A percentile compares a stretch with the other conserved stretches of the same genome.
Evolutionary conservation across 2,113 vertebrate species (phyloP).

Genomic region (Catharus bicknelli): DNA sequence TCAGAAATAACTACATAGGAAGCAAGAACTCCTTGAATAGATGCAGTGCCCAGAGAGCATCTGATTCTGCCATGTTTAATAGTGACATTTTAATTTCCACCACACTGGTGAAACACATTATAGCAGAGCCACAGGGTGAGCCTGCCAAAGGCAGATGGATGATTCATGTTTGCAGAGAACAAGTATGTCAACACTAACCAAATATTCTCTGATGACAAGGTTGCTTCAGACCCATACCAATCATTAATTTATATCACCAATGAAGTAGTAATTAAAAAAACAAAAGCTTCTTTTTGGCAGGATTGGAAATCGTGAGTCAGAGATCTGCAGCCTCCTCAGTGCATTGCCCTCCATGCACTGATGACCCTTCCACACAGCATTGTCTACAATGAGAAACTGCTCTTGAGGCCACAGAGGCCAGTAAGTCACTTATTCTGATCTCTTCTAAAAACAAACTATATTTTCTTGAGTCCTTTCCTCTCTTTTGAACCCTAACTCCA

Average conservation of each 20-base stretch:
- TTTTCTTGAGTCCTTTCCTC: background rate
- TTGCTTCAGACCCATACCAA: slow-evolving; percentile 3
- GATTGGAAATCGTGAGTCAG: background rate
- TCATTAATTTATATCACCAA: slow-evolving; percentile 2
- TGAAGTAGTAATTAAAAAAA: slow-evolving; percentile 17
- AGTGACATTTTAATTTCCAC: slow-evolving; percentile 50
- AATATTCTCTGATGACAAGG: slow-evolving; percentile 12
- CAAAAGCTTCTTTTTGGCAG: background rate
- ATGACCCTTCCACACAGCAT: background rate
- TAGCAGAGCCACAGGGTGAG: background rate
- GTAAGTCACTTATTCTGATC: background rate
- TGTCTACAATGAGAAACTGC: background rate
- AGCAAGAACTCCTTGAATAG: background rate
- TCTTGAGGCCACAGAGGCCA: background rate
- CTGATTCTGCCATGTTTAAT: slow-evolving; percentile 52
- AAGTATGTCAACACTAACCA: slow-evolving; percentile 37
- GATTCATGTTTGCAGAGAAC: slow-evolving; percentile 17
- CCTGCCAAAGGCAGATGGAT: slow-evolving; percentile 9
- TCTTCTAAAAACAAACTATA: background rate
- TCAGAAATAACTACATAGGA: slow-evolving; percentile 13
- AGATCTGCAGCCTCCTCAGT: background rate
- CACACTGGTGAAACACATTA: slow-evolving; percentile 29
- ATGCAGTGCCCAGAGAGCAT: background rate
- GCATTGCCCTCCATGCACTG: background rate
- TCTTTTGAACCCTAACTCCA: background rate